A percentile compares a stretch with the other conserved stretches of the same genome.
Conservation (phyloP, 1,140 invertebrate genomes). For the Camponotus floridanus region DNA sequence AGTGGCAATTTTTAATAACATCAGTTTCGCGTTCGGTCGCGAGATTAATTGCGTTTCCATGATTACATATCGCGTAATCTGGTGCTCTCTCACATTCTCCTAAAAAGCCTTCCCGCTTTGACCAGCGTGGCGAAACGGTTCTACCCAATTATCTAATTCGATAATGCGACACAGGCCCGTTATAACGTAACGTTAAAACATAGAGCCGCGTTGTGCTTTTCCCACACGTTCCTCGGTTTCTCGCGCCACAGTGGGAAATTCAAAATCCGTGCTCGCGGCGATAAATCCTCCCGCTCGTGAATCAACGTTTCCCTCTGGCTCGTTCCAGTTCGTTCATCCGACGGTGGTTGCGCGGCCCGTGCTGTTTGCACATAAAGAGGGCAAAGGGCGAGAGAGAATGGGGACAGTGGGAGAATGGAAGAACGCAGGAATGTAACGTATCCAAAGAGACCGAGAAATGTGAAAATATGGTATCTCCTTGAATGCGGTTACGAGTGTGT, state of each 20-base stretch:
- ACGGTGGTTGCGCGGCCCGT: conserved; percentile 43
- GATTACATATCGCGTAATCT: conserved; percentile 40
- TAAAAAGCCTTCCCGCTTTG: conserved; percentile 51
- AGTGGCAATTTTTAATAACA: conserved; percentile 49
- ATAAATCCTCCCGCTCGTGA: conserved; percentile 64
- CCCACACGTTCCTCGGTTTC: conserved; percentile 12
- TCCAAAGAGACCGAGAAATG: conserved; percentile 62
- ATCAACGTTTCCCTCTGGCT: conserved; percentile 45
- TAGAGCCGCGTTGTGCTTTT: conserved; percentile 52
- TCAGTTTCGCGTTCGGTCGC: conserved; percentile 38
- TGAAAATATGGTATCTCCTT: conserved; percentile 46
- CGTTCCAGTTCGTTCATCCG: conserved; percentile 66
- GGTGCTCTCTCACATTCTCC: conserved; percentile 18
- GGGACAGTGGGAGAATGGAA: conserved; percentile 33
- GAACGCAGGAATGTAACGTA: conserved; percentile 51
- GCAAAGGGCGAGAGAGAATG: conserved; percentile 35
- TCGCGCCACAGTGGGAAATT: conserved; percentile 62
- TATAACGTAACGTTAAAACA: conserved; percentile 64
- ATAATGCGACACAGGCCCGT: conserved; percentile 43
- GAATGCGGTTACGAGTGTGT: conserved; percentile 7
- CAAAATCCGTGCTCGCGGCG: conserved; percentile 67
- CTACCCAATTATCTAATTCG: conserved; percentile 61
- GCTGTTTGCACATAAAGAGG: conserved; percentile 64
- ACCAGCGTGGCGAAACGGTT: conserved; percentile 47
- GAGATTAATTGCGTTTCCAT: conserved; percentile 35